These are phyloP conservation scores for Drosophila carrolli DNA, from an alignment of 1,140 invertebrate genomes.

Conservation along the genomic window DNA sequence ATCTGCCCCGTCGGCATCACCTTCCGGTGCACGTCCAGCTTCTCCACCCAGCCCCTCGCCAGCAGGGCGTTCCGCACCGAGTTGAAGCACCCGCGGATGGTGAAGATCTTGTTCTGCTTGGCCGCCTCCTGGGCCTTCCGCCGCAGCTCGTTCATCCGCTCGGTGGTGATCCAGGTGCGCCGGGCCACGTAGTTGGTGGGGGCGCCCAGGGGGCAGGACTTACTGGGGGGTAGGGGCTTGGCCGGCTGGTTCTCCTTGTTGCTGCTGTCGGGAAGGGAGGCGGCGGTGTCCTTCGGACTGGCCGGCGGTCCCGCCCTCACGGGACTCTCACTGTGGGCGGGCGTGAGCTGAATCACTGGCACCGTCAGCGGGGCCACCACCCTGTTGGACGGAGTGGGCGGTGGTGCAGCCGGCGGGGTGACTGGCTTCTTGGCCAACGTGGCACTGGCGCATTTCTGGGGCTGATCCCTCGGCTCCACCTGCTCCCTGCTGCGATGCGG, in stretches of 20 bases:
- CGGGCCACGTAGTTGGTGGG: constrained; percentile 72
- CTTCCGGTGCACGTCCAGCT: constrained; percentile 86
- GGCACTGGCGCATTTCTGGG: constrained; percentile 60
- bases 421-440: constrained; percentile 41
- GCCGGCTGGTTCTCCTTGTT: constrained; percentile 57
- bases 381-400: constrained; percentile 42
- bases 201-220: constrained; percentile 35
- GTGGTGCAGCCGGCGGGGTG: constrained; percentile 37
- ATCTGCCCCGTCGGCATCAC: constrained; percentile 72
- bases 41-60: constrained; percentile 88
- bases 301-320: constrained; percentile 1
- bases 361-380: constrained; percentile 32
- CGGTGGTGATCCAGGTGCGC: constrained; percentile 85
- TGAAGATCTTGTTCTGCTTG: constrained; percentile 85
- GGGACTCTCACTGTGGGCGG: constrained; percentile 35
- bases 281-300: constrained; percentile 2
- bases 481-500: constrained; percentile 52
- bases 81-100: constrained; percentile 85
- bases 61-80: constrained; percentile 85
- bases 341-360: constrained; percentile 60
- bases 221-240: background rate
- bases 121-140: constrained; percentile 85
- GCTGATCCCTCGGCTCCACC: background rate
- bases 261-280: constrained; percentile 19
- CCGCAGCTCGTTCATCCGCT: constrained; percentile 84